Base-by-base conservation (phyloP, 1,140 invertebrate genomes). In the Phthorimaea operculella region DNA sequence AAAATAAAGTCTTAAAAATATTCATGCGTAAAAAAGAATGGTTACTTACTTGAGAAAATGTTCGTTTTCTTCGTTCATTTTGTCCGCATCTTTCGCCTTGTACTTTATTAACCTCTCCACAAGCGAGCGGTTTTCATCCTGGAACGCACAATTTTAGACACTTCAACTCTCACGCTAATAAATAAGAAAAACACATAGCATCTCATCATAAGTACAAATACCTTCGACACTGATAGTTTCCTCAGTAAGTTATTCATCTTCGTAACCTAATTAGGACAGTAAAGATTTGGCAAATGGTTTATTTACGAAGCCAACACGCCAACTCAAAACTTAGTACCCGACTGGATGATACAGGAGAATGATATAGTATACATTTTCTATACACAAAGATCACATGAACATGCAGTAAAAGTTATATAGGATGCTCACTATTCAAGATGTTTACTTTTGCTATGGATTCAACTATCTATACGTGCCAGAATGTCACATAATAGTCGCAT, bases 1-100 rank as follows among this genome's bases (percentile, higher is more conserved):
- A 47, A 47, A 47, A 39, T 39, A n/a, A 39, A 47, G 15, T 47
- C 44, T 47, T 15, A 47, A 5, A 47, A 47, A 39, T 17, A 4
- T 1, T 54, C 62, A 64, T 63, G 52, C 64, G 59, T 28, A 33
- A 45, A 36, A 56, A 57, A 61, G 54, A 49, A 58, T 33, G 33
- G 5, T 53, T 34, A 88, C 90, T 90, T 89, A 94, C 93, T 92
- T 94, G 58, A 96, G 82, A 77, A 95, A 94, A 77, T 93, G 92
- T 85, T 97, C 96, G 88, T 97, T 97, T 85, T 97, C 95, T 86
- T 95, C 92, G 74, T 97, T 97, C 89, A 97, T 90, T 84, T 92
- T 93, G 72, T 98, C 96, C 10, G 96, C 97, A 89, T 97, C 96
- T 86, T 94, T 93, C 12, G 94, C 90, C 88, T 98, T 98, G 66